Percentiles rank a stretch among this genome's conserved stretches.
These are phyloP conservation scores for Phylloscopus trochilus DNA, from an alignment of 2,113 vertebrate species.

Conservation along the genomic window DNA sequence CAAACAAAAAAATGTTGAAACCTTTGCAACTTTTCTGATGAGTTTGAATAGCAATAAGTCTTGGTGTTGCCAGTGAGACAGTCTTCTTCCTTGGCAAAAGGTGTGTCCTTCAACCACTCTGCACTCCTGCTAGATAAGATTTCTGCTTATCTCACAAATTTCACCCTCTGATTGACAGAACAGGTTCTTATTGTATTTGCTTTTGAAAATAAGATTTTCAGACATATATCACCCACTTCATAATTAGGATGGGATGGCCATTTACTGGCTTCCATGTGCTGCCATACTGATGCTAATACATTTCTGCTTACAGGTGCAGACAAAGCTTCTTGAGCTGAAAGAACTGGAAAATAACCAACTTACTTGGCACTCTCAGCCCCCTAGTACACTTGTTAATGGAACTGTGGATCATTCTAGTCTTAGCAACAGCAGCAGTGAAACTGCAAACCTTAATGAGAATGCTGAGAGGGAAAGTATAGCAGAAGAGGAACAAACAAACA, in stretches of 20 bases:
- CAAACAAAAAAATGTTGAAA: neutral
- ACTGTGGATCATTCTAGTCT: conserved; percentile 78
- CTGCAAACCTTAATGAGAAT: conserved; percentile 77
- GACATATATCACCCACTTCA: rapidly evolving
- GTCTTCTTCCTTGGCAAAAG: neutral
- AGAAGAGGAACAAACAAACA: conserved; percentile 67
- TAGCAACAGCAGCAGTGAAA: conserved; percentile 81
- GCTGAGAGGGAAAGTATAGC: conserved; percentile 66
- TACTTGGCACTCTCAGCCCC: conserved; percentile 83
- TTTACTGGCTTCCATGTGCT: neutral
- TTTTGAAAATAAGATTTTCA: neutral
- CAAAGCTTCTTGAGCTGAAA: conserved; percentile 86
- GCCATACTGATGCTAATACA: neutral
- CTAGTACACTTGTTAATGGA: conserved; percentile 82
- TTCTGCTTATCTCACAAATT: neutral
- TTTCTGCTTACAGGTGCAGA: conserved; percentile 81
- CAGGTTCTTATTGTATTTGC: neutral
- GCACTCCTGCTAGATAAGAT: neutral
- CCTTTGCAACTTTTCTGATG: neutral
- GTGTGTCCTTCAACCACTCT: neutral
- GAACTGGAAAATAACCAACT: conserved; percentile 82
- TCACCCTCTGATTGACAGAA: neutral
- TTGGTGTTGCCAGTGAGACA: neutral
- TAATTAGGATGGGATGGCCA: neutral
- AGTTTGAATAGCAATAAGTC: neutral